Conservation (phyloP, 2,113 vertebrate species). For the Camelus bactrianus region DNA sequence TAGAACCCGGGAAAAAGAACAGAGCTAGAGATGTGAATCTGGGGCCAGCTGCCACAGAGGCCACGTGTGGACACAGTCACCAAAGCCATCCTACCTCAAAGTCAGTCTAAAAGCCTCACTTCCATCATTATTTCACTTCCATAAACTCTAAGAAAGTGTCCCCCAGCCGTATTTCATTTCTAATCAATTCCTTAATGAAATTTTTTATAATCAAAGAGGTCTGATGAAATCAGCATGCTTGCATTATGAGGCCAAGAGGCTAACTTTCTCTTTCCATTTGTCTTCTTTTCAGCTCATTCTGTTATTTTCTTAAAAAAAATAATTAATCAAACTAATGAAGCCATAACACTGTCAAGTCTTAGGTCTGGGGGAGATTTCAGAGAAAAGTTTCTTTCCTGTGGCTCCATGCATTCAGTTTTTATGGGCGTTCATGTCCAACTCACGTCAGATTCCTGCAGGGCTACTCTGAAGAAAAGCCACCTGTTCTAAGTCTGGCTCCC, state of each 20-base stretch:
- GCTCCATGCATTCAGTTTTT: neutral
- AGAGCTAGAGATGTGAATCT: neutral
- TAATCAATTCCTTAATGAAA: neutral
- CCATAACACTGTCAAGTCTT: neutral
- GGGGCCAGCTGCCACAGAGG: accelerated
- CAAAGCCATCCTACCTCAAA: neutral
- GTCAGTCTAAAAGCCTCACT: neutral
- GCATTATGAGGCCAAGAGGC: neutral
- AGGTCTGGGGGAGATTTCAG: neutral
- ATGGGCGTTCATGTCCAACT: neutral
- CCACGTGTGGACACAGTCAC: neutral
- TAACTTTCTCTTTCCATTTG: neutral
- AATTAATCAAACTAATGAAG: neutral
- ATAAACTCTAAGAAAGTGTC: neutral
- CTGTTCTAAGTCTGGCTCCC: neutral
- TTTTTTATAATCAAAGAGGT: neutral
- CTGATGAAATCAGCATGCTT: neutral
- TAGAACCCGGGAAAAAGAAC: neutral
- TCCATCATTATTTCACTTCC: neutral
- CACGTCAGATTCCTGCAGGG: neutral
- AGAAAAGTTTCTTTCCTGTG: neutral
- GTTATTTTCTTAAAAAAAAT: conserved; percentile 22
- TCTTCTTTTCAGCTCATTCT: conserved; percentile 4
- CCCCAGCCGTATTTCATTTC: neutral
- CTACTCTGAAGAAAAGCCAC: neutral